Evolutionary conservation across 2,113 vertebrate species (phyloP).

Genomic region (Chionomys nivalis): DNA sequence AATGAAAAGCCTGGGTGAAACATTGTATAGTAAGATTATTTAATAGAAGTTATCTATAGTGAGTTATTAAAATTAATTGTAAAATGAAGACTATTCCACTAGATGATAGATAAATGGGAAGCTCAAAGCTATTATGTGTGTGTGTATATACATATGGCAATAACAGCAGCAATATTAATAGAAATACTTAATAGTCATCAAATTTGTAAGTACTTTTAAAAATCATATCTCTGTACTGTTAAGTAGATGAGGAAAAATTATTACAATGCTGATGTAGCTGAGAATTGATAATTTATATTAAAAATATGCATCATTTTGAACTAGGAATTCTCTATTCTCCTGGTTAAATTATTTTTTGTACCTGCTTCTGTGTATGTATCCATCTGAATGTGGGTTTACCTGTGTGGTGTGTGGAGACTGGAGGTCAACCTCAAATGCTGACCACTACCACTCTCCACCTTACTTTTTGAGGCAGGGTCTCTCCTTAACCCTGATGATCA

Average conservation of each 20-base stretch:
- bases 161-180: background rate
- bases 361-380: background rate
- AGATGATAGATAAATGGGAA: background rate
- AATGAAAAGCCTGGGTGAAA: background rate
- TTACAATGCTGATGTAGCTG: background rate
- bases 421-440: background rate
- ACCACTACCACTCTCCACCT: background rate
- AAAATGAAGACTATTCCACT: background rate
- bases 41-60: background rate
- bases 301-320: background rate
- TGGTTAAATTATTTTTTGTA: background rate
- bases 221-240: background rate
- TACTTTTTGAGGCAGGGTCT: background rate
- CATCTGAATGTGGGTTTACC: background rate
- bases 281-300: background rate
- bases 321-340: background rate
- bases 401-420: background rate
- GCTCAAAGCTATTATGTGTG: background rate
- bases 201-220: background rate
- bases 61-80: background rate
- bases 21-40: background rate
- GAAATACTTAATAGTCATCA: background rate
- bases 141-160: background rate
- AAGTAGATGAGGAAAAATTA: background rate
- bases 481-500: background rate